Conservation (phyloP, 2,888 invertebrate species). For the Dicranocentrus wangi region DNA sequence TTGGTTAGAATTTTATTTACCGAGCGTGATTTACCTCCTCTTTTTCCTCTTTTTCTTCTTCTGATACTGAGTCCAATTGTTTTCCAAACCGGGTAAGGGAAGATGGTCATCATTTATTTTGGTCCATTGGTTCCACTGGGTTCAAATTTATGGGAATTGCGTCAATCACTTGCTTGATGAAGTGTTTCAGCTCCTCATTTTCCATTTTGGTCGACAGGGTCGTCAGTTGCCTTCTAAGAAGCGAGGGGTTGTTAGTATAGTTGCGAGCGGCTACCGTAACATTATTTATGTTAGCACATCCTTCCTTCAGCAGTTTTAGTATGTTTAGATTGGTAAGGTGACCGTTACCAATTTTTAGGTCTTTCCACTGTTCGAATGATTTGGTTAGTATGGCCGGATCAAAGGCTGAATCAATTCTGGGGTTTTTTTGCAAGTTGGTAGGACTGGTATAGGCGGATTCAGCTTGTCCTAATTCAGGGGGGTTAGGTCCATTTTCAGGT, state of each 20-base stretch:
- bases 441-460: background rate
- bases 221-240: conserved; percentile 15
- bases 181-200: background rate
- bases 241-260: background rate
- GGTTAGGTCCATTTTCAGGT: background rate
- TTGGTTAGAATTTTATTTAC: background rate
- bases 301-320: background rate
- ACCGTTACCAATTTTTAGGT: background rate
- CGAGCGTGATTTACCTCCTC: background rate
- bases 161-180: conserved; percentile 14
- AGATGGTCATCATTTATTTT: background rate
- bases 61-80: conserved; percentile 9
- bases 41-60: conserved; percentile 14
- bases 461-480: background rate
- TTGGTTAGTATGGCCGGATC: background rate
- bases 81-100: conserved; percentile 10
- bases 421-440: background rate
- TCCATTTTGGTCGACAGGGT: background rate
- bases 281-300: background rate
- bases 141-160: conserved; percentile 8
- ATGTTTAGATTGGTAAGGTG: conserved; percentile 3
- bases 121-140: background rate
- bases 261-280: background rate
- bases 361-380: conserved; percentile 7
- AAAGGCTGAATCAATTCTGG: background rate